phyloP scores from a whole-genome alignment of 1,140 invertebrate genomes.

The Lutraria rhynchaena region DNA sequence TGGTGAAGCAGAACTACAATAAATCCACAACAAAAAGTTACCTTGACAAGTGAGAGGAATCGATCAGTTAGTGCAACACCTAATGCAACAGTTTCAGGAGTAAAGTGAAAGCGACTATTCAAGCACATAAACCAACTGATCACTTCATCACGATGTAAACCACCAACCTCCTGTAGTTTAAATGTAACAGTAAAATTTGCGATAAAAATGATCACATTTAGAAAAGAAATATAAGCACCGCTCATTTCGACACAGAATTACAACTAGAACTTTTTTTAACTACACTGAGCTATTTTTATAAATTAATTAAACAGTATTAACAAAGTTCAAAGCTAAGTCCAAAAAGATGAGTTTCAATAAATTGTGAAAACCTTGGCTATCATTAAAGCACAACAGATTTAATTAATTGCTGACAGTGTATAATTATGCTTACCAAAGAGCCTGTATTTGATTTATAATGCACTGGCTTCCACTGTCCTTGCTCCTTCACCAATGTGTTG shows the following conservation, averaged over 20 bases:
- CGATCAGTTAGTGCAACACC: slow-evolving; percentile 77
- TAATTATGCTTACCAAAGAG: neutral
- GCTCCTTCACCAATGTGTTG: slow-evolving; percentile 73
- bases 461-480: slow-evolving; percentile 73
- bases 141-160: slow-evolving; percentile 74
- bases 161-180: slow-evolving; percentile 69
- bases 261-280: no score
- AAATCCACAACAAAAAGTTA: no score
- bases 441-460: slow-evolving; percentile 61
- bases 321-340: no score
- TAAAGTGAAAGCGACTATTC: slow-evolving; percentile 75
- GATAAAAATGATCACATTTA: slow-evolving; percentile 2
- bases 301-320: no score
- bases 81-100: slow-evolving; percentile 79
- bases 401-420: no score
- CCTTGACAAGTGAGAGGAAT: slow-evolving; percentile 80
- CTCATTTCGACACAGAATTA: neutral
- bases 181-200: no score
- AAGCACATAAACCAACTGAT: slow-evolving; percentile 76
- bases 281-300: no score
- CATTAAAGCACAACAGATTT: no score
- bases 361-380: no score
- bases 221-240: slow-evolving; percentile 1
- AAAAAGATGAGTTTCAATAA: no score
- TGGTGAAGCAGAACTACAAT: no score